Conservation (phyloP, 2,888 invertebrate genomes). For the Loripinus fragilis region DNA sequence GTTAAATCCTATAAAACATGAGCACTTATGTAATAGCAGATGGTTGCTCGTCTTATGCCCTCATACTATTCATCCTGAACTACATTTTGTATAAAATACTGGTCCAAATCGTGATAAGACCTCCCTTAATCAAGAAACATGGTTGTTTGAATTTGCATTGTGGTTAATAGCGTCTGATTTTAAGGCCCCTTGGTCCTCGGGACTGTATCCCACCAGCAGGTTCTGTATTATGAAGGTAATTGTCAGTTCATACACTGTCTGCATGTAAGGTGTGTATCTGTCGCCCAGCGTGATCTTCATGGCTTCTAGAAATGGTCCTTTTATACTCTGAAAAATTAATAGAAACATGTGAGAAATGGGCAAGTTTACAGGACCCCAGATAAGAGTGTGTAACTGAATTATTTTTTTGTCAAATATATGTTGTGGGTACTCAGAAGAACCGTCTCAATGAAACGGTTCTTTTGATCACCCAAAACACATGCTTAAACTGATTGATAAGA, state of each 20-base stretch:
- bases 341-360: neutral
- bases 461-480: too few species aligned
- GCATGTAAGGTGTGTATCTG: slow-evolving; percentile 22
- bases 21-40: too few species aligned
- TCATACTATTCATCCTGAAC: too few species aligned
- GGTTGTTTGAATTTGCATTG: neutral
- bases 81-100: too few species aligned
- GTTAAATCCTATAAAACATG: too few species aligned
- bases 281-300: slow-evolving; percentile 12
- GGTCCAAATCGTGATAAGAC: neutral
- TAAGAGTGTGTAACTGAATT: too few species aligned
- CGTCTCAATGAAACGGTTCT: too few species aligned
- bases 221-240: slow-evolving; percentile 17
- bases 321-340: slow-evolving; percentile 13
- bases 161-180: neutral
- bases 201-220: slow-evolving; percentile 3
- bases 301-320: slow-evolving; percentile 12
- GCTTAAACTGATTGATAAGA: too few species aligned
- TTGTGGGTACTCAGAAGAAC: too few species aligned
- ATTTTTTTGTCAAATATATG: too few species aligned
- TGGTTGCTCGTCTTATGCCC: too few species aligned
- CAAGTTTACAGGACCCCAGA: too few species aligned
- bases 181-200: neutral
- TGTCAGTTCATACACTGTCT: slow-evolving; percentile 17
- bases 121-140: neutral